Conservation (phyloP, 2,888 invertebrate species). For the Chymomyza procnemis region DNA sequence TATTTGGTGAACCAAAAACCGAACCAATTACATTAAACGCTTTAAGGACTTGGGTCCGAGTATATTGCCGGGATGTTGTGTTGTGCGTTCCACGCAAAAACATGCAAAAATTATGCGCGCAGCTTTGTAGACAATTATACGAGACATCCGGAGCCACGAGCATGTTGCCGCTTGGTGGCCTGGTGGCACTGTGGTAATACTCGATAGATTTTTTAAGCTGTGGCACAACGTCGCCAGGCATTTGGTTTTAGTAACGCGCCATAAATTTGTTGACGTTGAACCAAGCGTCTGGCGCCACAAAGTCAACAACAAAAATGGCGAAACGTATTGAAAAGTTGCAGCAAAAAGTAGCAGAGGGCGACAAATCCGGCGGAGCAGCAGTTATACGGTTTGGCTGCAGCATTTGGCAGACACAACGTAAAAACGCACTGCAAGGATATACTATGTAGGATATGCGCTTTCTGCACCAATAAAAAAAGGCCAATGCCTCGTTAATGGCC, state of each 20-base stretch:
- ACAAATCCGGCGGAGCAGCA: constrained; percentile 13
- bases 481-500: constrained; percentile 69
- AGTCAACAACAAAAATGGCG: constrained; percentile 46
- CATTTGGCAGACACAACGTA: constrained; percentile 4
- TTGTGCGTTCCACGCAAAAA: constrained; percentile 46
- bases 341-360: not conserved
- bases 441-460: constrained; percentile 36
- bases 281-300: constrained; percentile 55
- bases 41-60: constrained; percentile 24
- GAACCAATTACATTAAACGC: constrained; percentile 72
- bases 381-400: constrained; percentile 2
- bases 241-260: constrained; percentile 18
- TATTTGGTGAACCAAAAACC: constrained; percentile 28
- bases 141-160: constrained; percentile 6
- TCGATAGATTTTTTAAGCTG: constrained; percentile 17
- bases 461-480: constrained; percentile 33
- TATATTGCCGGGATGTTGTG: not conserved
- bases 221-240: constrained; percentile 31
- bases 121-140: constrained; percentile 35
- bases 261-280: constrained; percentile 2
- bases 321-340: constrained; percentile 7
- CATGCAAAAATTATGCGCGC: constrained; percentile 55
- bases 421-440: constrained; percentile 34
- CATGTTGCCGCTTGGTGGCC: not conserved
- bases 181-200: not conserved